Base-by-base conservation (phyloP, 2,888 invertebrate species). In the Volucella inflata region DNA sequence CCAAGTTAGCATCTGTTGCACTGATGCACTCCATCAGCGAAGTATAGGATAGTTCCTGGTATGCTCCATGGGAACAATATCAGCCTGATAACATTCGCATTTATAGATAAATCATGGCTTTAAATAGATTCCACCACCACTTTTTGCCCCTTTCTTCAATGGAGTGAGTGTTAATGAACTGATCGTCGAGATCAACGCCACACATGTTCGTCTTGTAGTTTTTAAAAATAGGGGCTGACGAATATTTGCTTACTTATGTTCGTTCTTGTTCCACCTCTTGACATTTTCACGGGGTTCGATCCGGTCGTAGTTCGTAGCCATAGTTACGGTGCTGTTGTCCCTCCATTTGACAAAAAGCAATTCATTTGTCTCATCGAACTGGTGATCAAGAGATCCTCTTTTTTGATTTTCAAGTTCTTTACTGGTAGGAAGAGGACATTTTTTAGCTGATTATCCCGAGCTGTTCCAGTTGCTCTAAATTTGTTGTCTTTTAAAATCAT, bases 311-410 rank as follows among this genome's bases (percentile, higher is more conserved):
- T 68, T 55, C n/a, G 68, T 55, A 30, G 68, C 55, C 55, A 68
- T 57, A 21, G 70, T 57, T n/a, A 70, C 57, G 14, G 57, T 38
- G 12, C 16, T 71, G 8, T 60, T 60, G 30, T 71, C 71, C 51
- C 60, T 71, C 51, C 60, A 71, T 16, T 71, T 60, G 6, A 48
- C 57, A 40, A 60, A 71, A 70, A 70, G 44, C 59, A 70, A 70
- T 67, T 67, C 9, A 14, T 67, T 67, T 53, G 42, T 67, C n/a
- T 67, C 10, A 21, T 67, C 51, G 53, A 67, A 67, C n/a, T 67
- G 67, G 67, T 53, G 21, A 42, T 67, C 53, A 67, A 36, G 53
- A 53, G 42, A 21, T 67, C 53, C 53, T 42, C 71, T 60, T 9
- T 40, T 50, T 51, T 71, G 36, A 38, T 38, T 57, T 70, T 70